Base-by-base conservation (phyloP, 2,797 vertebrate species). In the Oreortyx pictus region DNA sequence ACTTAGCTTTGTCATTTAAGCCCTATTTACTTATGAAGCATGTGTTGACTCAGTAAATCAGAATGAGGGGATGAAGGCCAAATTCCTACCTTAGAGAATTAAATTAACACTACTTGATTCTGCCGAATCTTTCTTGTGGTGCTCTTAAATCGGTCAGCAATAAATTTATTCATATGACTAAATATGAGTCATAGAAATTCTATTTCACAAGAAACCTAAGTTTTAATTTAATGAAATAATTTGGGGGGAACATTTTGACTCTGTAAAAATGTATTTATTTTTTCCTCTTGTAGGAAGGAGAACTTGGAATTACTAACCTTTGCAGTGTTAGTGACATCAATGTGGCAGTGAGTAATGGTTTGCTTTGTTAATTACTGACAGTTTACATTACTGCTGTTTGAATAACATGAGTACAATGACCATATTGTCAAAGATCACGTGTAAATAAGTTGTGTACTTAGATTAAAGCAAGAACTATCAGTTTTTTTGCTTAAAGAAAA, bases 301-400 rank as follows among this genome's bases (percentile, higher is more conserved):
- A 94, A 59, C 60, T 94, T 52, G 95, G 93, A 44, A 84, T 72
- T 33, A 78, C 77, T 62, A 82, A 80, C 16, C 68, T 92, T 27
- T 94, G 96, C 73, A 97, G 96, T 74, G 73, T 93, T 77, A 97
- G 93, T 79, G 97, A 97, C 80, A 56, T 96, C 79, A 83, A 33
- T 60, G 82, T 35, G 72, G 86, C 73, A 0, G 97, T 97, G 90
- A 97, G 97, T 97, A 96, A 96, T 86, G 4, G 18, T 71, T 97
- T 95, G 54, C 44, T 64, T 82, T 85, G 43, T 59, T 82, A 88
- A 77, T 83, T 94, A 52, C 46, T 0, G 27, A 20, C 19, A 39
- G 66, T 88, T 84, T 88, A 60, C 19, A 37, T 93, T 87, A 65
- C 27, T 81, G 39, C 24, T 82, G 5, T 65, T 37, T 72, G 81